These are phyloP conservation scores for Microcebus tavaratra DNA, from an alignment of 2,113 vertebrate genomes.

Conservation along the genomic window DNA sequence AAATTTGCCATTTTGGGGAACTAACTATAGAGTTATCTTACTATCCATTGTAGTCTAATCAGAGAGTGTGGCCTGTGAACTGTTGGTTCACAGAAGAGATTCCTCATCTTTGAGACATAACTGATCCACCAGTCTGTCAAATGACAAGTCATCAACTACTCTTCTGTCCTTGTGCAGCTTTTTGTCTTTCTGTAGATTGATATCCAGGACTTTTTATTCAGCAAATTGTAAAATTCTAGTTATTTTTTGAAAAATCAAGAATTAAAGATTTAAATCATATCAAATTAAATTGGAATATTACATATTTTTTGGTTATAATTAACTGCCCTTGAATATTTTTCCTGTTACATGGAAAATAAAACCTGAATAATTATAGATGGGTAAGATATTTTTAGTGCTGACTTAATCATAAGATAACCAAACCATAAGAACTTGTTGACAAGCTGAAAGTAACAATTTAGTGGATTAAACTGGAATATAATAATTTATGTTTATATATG, in stretches of 20 bases:
- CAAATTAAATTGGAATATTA: not conserved
- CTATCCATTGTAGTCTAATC: not conserved
- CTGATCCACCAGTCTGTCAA: not conserved
- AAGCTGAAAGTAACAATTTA: not conserved
- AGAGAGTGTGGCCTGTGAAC: not conserved
- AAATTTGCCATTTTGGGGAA: not conserved
- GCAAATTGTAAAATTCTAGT: not conserved
- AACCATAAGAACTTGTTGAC: not conserved
- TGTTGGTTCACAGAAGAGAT: not conserved
- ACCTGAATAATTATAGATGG: not conserved
- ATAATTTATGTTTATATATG: not conserved
- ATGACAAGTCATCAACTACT: not conserved
- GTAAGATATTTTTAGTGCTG: not conserved
- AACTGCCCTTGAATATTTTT: slow-evolving; percentile 19
- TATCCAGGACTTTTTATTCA: not conserved
- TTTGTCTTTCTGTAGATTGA: not conserved
- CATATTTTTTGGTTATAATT: not conserved
- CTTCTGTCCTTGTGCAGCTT: not conserved
- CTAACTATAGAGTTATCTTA: not conserved
- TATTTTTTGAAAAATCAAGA: not conserved
- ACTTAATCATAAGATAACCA: not conserved
- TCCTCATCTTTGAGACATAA: not conserved
- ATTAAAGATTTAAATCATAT: slow-evolving; percentile 36
- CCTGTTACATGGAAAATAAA: not conserved
- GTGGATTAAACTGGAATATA: not conserved